Evolutionary conservation across 2,888 invertebrate species (phyloP).

Genomic region (Lasiommata megera): DNA sequence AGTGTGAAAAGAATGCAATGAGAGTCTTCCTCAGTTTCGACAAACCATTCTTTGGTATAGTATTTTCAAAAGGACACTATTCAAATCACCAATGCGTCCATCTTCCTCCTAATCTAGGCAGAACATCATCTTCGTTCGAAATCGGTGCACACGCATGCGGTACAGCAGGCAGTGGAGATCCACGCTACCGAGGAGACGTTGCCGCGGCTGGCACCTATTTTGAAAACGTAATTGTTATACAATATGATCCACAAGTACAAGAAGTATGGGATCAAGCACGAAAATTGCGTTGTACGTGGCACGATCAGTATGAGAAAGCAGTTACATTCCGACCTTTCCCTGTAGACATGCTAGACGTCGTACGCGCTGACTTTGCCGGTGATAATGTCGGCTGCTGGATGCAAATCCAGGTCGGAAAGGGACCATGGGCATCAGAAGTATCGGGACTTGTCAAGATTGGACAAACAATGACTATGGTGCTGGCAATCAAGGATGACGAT

Average conservation of each 20-base stretch:
- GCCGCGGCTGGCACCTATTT: constrained; percentile 95
- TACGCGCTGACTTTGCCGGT: constrained; percentile 96
- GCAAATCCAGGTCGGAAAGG: constrained; percentile 97
- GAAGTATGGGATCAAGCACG: constrained; percentile 98
- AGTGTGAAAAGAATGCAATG: constrained; percentile 97
- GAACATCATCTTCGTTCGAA: constrained; percentile 93
- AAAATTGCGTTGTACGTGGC: constrained; percentile 96
- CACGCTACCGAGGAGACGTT: constrained; percentile 94
- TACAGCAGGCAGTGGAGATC: constrained; percentile 95
- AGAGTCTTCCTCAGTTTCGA: constrained; percentile 96
- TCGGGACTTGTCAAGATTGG: constrained; percentile 97
- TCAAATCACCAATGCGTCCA: constrained; percentile 96
- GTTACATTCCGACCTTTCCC: constrained; percentile 97
- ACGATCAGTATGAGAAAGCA: constrained; percentile 96
- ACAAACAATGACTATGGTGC: constrained; percentile 98
- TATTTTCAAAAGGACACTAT: constrained; percentile 96
- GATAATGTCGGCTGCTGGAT: constrained; percentile 98
- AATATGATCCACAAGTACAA: constrained; percentile 96
- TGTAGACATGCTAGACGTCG: constrained; percentile 96
- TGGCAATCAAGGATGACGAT: constrained; percentile 97
- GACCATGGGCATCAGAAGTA: constrained; percentile 97
- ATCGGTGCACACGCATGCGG: constrained; percentile 95
- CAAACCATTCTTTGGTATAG: constrained; percentile 96
- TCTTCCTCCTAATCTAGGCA: constrained; percentile 92
- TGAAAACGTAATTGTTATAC: constrained; percentile 96